phyloP scores from a whole-genome alignment of 2,888 invertebrate genomes.

The Euspilapteryx auroguttella region DNA sequence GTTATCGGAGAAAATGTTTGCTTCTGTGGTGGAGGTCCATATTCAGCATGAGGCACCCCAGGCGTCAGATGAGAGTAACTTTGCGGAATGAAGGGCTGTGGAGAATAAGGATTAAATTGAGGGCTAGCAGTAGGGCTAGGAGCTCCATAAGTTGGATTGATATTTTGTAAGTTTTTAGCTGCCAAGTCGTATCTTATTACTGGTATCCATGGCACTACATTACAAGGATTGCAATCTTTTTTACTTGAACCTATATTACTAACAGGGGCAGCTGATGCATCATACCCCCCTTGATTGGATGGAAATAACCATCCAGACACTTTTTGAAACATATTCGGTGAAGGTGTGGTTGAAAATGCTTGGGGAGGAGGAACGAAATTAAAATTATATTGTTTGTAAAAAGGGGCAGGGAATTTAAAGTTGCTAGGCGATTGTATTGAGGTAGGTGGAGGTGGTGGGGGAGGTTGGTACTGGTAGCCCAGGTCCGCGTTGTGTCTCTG shows the following conservation, averaged over 20 bases:
- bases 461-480: slow-evolving; percentile 29
- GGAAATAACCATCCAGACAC: slow-evolving; percentile 66
- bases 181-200: slow-evolving; percentile 56
- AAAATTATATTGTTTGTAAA: slow-evolving; percentile 49
- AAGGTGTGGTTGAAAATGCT: slow-evolving; percentile 36
- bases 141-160: slow-evolving; percentile 36
- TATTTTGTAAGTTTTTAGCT: slow-evolving; percentile 27
- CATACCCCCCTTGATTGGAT: slow-evolving; percentile 34
- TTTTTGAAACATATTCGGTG: slow-evolving; percentile 60
- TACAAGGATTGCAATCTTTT: slow-evolving; percentile 75
- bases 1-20: slow-evolving; percentile 13
- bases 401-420: slow-evolving; percentile 46
- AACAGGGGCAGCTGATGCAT: slow-evolving; percentile 4
- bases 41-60: slow-evolving; percentile 22
- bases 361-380: slow-evolving; percentile 48
- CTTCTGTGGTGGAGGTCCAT: slow-evolving; percentile 24
- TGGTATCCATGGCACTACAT: slow-evolving; percentile 81
- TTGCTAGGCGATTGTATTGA: slow-evolving; percentile 16
- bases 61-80: slow-evolving; percentile 17
- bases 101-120: slow-evolving; percentile 15
- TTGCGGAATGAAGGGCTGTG: slow-evolving; percentile 21
- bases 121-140: slow-evolving; percentile 36
- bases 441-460: slow-evolving; percentile 22
- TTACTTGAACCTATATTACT: slow-evolving; percentile 16
- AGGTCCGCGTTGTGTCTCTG: slow-evolving; percentile 32